These are phyloP conservation scores for Eciton burchellii DNA, from an alignment of 1,140 invertebrate genomes.

Conservation along the genomic window DNA sequence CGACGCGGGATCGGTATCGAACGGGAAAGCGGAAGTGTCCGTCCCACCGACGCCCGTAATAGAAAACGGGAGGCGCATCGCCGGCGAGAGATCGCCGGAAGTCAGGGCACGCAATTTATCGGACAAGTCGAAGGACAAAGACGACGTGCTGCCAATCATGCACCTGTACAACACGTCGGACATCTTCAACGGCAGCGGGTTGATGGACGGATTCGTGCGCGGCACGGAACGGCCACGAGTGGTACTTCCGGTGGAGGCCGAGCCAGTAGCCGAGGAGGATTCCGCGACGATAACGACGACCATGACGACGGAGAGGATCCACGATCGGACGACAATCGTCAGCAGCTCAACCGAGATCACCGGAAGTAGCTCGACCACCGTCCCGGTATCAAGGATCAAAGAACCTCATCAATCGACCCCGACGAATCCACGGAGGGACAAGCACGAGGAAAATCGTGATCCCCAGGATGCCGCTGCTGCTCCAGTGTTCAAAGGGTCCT, in stretches of 20 bases:
- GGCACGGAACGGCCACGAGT: constrained; percentile 38
- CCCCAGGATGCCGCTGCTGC: constrained; percentile 43
- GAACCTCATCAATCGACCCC: background rate
- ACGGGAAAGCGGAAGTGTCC: background rate
- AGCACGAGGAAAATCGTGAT: constrained; percentile 64
- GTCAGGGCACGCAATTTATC: constrained; percentile 80
- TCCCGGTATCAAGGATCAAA: constrained; percentile 5
- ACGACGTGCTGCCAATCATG: constrained; percentile 83
- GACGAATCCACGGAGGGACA: constrained; percentile 51
- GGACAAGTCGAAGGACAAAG: constrained; percentile 81
- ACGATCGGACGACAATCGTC: background rate
- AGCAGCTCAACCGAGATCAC: background rate
- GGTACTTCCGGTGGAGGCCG: constrained; percentile 50
- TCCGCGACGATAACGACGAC: background rate
- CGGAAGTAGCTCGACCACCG: background rate
- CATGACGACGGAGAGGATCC: constrained; percentile 8
- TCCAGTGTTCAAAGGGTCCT: constrained; percentile 39
- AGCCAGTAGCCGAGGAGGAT: background rate
- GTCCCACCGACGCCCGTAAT: background rate
- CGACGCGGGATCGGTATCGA: constrained; percentile 1
- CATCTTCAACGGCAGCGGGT: constrained; percentile 81
- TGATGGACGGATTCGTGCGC: constrained; percentile 49
- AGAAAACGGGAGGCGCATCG: constrained; percentile 17
- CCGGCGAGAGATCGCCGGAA: constrained; percentile 78
- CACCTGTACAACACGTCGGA: constrained; percentile 83